Percentiles rank a stretch among this genome's conserved stretches.
These are phyloP conservation scores for Pionites leucogaster DNA, from an alignment of 2,113 vertebrate genomes.

Conservation along the genomic window DNA sequence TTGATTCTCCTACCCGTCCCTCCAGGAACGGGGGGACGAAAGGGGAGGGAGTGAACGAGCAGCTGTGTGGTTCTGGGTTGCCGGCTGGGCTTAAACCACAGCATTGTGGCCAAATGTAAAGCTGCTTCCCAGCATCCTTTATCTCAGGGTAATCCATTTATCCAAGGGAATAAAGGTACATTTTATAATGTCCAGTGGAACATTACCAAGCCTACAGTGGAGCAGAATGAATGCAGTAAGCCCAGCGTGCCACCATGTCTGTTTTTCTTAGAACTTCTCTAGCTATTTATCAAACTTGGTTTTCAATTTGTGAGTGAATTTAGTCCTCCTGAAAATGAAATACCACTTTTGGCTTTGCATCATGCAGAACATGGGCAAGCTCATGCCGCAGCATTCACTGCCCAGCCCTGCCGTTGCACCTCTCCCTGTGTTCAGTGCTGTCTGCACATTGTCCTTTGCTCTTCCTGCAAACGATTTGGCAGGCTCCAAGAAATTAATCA, in stretches of 20 bases:
- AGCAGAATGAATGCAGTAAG: neutral
- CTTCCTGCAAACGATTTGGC: neutral
- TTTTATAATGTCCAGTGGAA: neutral
- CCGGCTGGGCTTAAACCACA: no score
- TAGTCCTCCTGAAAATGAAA: neutral
- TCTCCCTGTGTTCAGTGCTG: rapidly evolving
- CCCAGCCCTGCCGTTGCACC: neutral
- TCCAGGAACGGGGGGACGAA: no score
- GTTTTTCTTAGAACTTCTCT: neutral
- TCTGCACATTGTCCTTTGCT: rapidly evolving
- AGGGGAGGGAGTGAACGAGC: no score
- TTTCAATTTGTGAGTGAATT: neutral
- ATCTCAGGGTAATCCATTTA: neutral
- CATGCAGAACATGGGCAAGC: neutral
- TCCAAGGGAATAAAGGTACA: neutral
- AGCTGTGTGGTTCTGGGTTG: no score
- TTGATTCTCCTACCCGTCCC: no score
- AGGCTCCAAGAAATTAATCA: neutral
- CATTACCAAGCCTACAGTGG: rapidly evolving
- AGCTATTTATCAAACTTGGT: neutral
- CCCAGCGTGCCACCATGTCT: neutral
- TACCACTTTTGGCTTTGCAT: neutral
- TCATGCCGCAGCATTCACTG: rapidly evolving
- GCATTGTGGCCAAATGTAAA: neutral
- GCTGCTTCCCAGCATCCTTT: neutral